These are phyloP conservation scores for Musca domestica DNA, from an alignment of 1,140 invertebrate species.

Conservation along the genomic window DNA sequence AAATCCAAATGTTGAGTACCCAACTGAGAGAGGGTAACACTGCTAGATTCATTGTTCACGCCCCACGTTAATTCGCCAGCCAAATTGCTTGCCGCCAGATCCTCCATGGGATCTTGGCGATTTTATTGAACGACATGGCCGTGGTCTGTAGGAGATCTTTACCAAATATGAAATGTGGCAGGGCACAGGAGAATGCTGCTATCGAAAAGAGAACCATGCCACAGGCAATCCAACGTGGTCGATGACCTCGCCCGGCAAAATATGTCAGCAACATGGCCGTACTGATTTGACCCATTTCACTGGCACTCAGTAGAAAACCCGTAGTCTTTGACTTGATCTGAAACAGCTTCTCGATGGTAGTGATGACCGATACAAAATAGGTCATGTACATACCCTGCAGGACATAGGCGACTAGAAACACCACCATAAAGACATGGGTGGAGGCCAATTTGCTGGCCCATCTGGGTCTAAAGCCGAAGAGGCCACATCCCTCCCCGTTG, in stretches of 20 bases:
- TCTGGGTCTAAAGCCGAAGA: slow-evolving; percentile 66
- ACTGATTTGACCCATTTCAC: slow-evolving; percentile 92
- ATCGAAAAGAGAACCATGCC: slow-evolving; percentile 88
- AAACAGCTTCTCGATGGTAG: slow-evolving; percentile 95
- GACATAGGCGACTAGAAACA: slow-evolving; percentile 86
- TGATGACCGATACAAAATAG: slow-evolving; percentile 95
- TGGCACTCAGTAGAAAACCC: slow-evolving; percentile 88
- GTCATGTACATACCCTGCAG: slow-evolving; percentile 93
- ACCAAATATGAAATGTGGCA: slow-evolving; percentile 79
- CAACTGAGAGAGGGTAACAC: background rate
- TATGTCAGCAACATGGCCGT: slow-evolving; percentile 87
- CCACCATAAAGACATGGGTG: slow-evolving; percentile 84
- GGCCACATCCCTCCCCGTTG: slow-evolving; percentile 64
- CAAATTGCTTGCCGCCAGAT: background rate
- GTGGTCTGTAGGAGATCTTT: slow-evolving; percentile 60
- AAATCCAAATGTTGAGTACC: slow-evolving; percentile 26
- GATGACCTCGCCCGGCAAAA: slow-evolving; percentile 88
- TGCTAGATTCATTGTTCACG: background rate
- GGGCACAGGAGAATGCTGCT: slow-evolving; percentile 82
- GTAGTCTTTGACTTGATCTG: slow-evolving; percentile 94
- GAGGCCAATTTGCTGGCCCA: slow-evolving; percentile 79
- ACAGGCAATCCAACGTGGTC: slow-evolving; percentile 94
- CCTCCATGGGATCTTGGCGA: background rate
- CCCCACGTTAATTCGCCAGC: too few species aligned
- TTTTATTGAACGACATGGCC: slow-evolving; percentile 33